Base-by-base conservation (phyloP, 2,888 invertebrate species). In the Xestia sexstrigata region DNA sequence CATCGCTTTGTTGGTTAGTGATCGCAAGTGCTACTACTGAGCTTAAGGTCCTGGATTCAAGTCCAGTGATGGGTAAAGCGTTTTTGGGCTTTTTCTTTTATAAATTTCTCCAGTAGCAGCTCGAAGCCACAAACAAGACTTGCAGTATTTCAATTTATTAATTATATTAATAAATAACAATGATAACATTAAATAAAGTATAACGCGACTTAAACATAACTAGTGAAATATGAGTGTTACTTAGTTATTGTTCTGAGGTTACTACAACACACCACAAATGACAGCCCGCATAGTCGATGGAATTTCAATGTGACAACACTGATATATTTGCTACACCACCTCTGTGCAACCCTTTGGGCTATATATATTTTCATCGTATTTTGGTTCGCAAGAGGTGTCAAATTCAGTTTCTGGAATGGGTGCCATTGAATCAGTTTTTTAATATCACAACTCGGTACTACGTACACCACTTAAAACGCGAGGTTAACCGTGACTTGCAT, bases 401-500 rank as follows among this genome's bases (percentile, higher is more conserved):
- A 20, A 9, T 20, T 58, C 20, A 35, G 20, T 30, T 35, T 35
- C 35, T 20, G 35, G 11, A 35, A 30, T 62, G 20, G 0, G 5
- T 62, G 9, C 62, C 30, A 62, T 35, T 35, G 5, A 60, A 60
- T 60, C 30, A 60, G 30, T 30, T 60, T 20, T 60, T 30, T 9
- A 20, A 60, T 30, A 60, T 60, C 30, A 9, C 35, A 60, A 42
- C 42, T 26, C 8, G n/a, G 26, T 30, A 35, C 35, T 35, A 62
- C 23, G 39, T 23, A 65, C 65, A 65, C 13, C 68, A 65, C 15
- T 49, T 55, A 35, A 67, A 67, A 62, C 17, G 20, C 35, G 42
- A 49, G 47, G 13, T 66, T 17, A 17, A 52, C 42, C 66, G 20
- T 67, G 66, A 55, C 23, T 23, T n/a, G 58, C 70, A 52, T 73